These are phyloP conservation scores for Eciton burchellii DNA, from an alignment of 1,140 invertebrate genomes.

Conservation along the genomic window DNA sequence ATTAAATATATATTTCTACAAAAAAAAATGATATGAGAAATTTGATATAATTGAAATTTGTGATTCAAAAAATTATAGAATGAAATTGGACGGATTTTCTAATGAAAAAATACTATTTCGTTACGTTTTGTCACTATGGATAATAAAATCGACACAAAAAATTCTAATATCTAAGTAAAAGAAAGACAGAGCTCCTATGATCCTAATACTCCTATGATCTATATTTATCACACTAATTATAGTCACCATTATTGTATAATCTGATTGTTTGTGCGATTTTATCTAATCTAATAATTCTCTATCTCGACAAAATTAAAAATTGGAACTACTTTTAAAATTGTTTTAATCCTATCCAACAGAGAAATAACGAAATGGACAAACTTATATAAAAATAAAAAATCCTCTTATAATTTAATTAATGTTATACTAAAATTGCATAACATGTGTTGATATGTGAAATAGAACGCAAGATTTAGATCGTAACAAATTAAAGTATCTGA, in stretches of 20 bases:
- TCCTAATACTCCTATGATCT: too few relatives aligned
- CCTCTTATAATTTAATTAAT: background rate
- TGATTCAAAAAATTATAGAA: background rate
- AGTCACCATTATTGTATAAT: conserved; percentile 60
- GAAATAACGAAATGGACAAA: background rate
- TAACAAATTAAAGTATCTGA: conserved; percentile 4
- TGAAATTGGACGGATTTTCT: background rate
- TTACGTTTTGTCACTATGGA: conserved; percentile 36
- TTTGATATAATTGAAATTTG: too few relatives aligned
- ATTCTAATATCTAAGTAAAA: conserved; percentile 12
- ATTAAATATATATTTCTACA: too few relatives aligned
- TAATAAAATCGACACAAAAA: conserved; percentile 49
- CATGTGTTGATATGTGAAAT: too few relatives aligned
- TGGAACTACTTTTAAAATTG: conserved; percentile 40
- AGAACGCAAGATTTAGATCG: too few relatives aligned
- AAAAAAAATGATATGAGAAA: too few relatives aligned
- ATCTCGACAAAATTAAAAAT: conserved; percentile 33
- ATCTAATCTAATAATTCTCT: conserved; percentile 44
- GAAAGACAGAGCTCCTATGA: conserved; percentile 44
- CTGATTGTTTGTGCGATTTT: conserved; percentile 13
- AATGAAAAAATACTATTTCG: background rate
- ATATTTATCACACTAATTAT: too few relatives aligned
- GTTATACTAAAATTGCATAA: background rate
- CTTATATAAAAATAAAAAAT: background rate
- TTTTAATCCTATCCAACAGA: background rate